These are phyloP conservation scores for Disparrhopalites patrizii DNA, from an alignment of 2,888 invertebrate genomes.

Conservation along the genomic window DNA sequence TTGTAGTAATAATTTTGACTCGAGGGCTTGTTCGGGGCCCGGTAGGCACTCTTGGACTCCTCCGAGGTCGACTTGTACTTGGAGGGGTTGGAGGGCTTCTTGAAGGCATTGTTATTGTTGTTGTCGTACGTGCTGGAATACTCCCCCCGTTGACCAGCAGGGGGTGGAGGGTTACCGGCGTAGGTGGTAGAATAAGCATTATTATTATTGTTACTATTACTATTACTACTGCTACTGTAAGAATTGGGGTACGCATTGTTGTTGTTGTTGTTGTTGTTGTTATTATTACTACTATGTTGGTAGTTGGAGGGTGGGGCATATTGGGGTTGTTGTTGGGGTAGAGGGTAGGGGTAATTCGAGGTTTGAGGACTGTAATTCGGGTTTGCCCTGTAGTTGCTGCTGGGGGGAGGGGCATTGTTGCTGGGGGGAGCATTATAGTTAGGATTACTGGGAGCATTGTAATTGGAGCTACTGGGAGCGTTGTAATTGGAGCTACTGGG, in stretches of 20 bases:
- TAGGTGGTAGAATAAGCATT: not conserved
- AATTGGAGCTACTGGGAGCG: not conserved
- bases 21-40: too few relatives aligned
- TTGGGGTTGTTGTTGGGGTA: not conserved
- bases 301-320: constrained; percentile 9
- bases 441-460: constrained; percentile 9
- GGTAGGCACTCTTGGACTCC: too few relatives aligned
- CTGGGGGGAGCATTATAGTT: not conserved
- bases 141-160: too few relatives aligned
- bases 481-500: constrained; percentile 1
- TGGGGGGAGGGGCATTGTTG: not conserved
- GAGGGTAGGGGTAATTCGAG: not conserved
- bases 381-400: not conserved
- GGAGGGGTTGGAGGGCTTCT: not conserved
- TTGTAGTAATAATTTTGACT: not conserved
- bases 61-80: too few relatives aligned
- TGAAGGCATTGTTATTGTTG: not conserved
- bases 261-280: constrained; percentile 26
- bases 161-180: not conserved
- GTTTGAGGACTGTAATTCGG: not conserved
- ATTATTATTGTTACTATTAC: constrained; percentile 7
- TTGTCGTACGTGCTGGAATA: not conserved
- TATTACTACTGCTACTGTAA: constrained; percentile 24
- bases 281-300: constrained; percentile 11
- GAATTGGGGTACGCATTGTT: constrained; percentile 9